A percentile compares a stretch with the other conserved stretches of the same genome.
Evolutionary conservation across 2,113 vertebrate species (phyloP).

Genomic region (Rhinopomastus cyanomelas): DNA sequence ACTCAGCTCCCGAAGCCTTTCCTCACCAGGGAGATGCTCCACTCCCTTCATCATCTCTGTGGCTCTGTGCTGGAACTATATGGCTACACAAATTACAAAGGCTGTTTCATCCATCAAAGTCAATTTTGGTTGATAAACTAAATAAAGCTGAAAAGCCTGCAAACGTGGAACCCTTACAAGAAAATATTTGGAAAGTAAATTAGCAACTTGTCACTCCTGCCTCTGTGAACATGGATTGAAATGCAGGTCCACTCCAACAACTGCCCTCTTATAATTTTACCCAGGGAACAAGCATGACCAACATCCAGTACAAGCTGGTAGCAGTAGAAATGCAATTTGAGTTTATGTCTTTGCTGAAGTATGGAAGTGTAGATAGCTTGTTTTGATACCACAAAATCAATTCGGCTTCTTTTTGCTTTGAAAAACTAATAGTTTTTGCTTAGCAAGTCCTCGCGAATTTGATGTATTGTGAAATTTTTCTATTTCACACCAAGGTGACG

Average conservation of each 20-base stretch:
- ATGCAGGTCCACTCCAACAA: neutral
- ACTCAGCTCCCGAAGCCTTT: no score
- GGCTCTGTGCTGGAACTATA: no score
- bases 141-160: neutral
- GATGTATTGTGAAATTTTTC: conserved; percentile 41
- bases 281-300: conserved; percentile 6
- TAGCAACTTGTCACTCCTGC: neutral
- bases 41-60: no score
- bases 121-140: neutral
- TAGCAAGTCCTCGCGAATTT: conserved; percentile 41
- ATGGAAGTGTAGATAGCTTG: conserved; percentile 16
- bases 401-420: neutral
- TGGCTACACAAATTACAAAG: neutral
- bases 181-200: neutral
- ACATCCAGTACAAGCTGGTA: neutral
- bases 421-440: conserved; percentile 46
- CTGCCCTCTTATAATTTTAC: neutral
- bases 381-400: conserved; percentile 54
- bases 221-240: neutral
- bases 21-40: no score
- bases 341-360: conserved; percentile 35
- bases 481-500: neutral
- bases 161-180: neutral
- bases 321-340: conserved; percentile 19
- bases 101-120: conserved; percentile 4